phyloP scores from a whole-genome alignment of 1,140 invertebrate species.

The Ceratina australensis region DNA sequence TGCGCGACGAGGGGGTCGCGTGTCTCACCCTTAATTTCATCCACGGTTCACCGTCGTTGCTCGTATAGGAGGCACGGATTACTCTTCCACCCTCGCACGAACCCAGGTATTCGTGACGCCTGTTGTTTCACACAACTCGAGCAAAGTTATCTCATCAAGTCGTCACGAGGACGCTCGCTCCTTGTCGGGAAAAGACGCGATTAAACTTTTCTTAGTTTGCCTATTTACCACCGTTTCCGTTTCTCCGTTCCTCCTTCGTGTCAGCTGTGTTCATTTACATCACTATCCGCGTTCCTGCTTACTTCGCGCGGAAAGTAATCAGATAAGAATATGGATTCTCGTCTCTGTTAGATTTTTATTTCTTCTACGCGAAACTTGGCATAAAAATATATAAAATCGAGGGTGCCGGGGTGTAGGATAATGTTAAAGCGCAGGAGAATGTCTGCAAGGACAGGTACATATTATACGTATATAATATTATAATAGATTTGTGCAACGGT shows the following conservation, averaged over 20 bases:
- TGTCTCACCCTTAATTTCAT: slow-evolving; percentile 54
- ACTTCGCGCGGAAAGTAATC: background rate
- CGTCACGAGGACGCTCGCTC: slow-evolving; percentile 61
- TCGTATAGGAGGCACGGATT: slow-evolving; percentile 44
- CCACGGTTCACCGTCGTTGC: background rate
- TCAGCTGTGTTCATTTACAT: slow-evolving; percentile 34
- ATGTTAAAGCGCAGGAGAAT: no score
- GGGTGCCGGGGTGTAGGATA: no score
- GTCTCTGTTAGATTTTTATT: no score
- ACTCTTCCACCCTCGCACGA: slow-evolving; percentile 54
- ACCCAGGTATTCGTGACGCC: slow-evolving; percentile 63
- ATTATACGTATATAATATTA: no score
- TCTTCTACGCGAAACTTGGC: no score
- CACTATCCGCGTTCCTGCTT: slow-evolving; percentile 5
- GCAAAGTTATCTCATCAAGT: slow-evolving; percentile 70
- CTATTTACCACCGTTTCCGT: slow-evolving; percentile 47
- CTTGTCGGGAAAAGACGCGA: slow-evolving; percentile 37
- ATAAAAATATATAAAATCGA: no score
- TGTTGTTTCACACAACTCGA: slow-evolving; percentile 65
- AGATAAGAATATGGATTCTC: slow-evolving; percentile 4
- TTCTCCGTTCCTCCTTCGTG: slow-evolving; percentile 30
- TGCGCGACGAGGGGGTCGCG: slow-evolving; percentile 46
- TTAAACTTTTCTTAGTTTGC: slow-evolving; percentile 61
- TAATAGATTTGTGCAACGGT: background rate
- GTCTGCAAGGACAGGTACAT: no score